Percentiles rank a stretch among this genome's conserved stretches.
Evolutionary conservation across 2,888 invertebrate species (phyloP).

Genomic region (Neoaliturus tenellus): DNA sequence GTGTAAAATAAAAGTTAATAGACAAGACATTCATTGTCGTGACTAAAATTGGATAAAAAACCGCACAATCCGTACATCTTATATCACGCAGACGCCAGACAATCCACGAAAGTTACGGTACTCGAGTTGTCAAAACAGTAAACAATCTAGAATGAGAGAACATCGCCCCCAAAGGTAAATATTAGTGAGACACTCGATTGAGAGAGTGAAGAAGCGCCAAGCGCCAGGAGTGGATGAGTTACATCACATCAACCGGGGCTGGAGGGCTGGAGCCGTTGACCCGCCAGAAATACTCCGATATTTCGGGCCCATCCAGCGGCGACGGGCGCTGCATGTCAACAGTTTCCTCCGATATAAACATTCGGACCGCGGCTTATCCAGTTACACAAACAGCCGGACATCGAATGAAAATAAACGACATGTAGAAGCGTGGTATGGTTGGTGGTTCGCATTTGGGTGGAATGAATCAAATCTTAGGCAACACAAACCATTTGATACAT

Average conservation of each 20-base stretch:
- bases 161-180: not conserved
- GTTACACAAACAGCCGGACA: not conserved
- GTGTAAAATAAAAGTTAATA: too few species aligned
- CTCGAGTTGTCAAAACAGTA: not conserved
- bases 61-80: too few species aligned
- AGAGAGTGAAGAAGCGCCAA: too few species aligned
- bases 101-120: too few species aligned
- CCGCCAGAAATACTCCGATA: slow-evolving; percentile 35
- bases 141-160: not conserved
- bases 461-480: too few species aligned
- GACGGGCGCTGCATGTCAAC: not conserved
- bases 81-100: too few species aligned
- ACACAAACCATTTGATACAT: too few species aligned
- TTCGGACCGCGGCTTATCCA: not conserved
- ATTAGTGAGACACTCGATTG: not conserved
- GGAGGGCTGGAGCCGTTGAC: slow-evolving; percentile 10
- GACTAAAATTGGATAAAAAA: too few species aligned
- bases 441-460: too few species aligned
- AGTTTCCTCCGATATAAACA: not conserved
- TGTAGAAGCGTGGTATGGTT: too few species aligned
- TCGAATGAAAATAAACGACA: not conserved
- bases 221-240: not conserved
- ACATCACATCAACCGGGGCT: not conserved
- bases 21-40: too few species aligned
- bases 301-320: not conserved